Conservation (phyloP, 2,888 invertebrate genomes). For the Isoperla grammatica region DNA sequence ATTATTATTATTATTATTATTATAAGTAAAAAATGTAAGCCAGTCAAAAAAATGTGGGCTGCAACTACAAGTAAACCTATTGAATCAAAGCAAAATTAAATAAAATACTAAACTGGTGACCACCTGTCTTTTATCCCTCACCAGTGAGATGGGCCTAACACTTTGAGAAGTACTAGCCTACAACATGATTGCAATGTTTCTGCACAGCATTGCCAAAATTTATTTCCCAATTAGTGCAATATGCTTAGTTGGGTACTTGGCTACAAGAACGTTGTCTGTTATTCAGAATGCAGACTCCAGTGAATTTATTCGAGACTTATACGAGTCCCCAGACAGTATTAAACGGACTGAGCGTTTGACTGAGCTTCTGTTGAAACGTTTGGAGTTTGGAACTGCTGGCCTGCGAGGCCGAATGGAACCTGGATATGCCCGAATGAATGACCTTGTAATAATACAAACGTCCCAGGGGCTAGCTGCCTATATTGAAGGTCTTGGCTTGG, state of each 20-base stretch:
- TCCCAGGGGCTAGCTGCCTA: constrained; percentile 83
- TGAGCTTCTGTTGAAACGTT: constrained; percentile 60
- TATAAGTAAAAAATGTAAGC: too few species aligned
- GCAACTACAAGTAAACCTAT: too few species aligned
- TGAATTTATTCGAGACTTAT: constrained; percentile 55
- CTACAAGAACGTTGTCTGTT: constrained; percentile 14
- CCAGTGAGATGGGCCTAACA: too few species aligned
- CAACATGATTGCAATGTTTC: background rate
- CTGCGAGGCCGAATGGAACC: constrained; percentile 88
- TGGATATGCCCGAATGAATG: constrained; percentile 93
- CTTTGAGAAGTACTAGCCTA: too few species aligned
- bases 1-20: too few species aligned
- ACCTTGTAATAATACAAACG: constrained; percentile 91
- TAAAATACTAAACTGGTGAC: too few species aligned
- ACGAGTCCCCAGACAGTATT: constrained; percentile 34
- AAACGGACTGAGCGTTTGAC: constrained; percentile 48
- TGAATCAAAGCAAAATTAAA: too few species aligned
- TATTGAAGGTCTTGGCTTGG: constrained; percentile 44
- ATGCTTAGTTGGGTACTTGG: background rate
- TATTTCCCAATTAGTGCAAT: constrained; percentile 18
- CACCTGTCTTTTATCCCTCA: background rate
- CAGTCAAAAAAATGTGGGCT: too few species aligned
- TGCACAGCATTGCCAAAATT: too few species aligned
- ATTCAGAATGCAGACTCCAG: constrained; percentile 58
- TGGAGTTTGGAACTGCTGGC: constrained; percentile 91